phyloP scores from a whole-genome alignment of 2,797 vertebrate species.

The Gastrophryne carolinensis region DNA sequence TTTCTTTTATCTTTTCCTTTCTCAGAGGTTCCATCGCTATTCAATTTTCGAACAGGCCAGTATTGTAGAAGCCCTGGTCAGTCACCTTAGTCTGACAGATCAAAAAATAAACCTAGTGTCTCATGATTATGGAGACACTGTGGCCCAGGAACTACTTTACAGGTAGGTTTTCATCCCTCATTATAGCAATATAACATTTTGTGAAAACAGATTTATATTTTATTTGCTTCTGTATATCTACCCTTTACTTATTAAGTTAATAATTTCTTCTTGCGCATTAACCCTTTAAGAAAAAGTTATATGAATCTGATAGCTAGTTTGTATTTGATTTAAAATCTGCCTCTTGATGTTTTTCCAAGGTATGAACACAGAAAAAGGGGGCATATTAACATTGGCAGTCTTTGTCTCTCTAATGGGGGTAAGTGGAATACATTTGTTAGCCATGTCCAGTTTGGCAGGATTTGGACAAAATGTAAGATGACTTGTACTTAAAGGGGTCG shows the following conservation, averaged over 20 bases:
- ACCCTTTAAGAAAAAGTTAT: no score
- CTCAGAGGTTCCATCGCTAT: conserved; percentile 86
- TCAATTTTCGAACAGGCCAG: conserved; percentile 94
- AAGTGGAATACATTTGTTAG: conserved; percentile 11
- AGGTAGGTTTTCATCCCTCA: conserved; percentile 66
- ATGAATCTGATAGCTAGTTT: no score
- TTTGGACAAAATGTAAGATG: no score
- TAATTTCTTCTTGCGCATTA: no score
- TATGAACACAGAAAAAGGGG: conserved; percentile 85
- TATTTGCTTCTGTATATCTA: no score
- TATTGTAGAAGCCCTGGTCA: conserved; percentile 82
- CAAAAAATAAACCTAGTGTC: conserved; percentile 86
- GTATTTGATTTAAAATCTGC: no score
- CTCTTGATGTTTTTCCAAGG: conserved; percentile 62
- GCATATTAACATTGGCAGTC: conserved; percentile 85
- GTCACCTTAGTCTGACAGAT: conserved; percentile 77
- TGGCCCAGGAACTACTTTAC: conserved; percentile 91
- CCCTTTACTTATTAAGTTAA: no score
- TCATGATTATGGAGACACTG: conserved; percentile 92
- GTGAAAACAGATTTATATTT: no score
- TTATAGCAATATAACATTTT: no score
- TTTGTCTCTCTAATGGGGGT: conserved; percentile 97
- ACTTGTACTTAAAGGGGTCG: no score
- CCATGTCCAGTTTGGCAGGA: no score
- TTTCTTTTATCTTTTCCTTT: not conserved